Percentiles rank a stretch among this genome's conserved stretches.
These are phyloP conservation scores for Xiphophorus birchmanni DNA, from an alignment of 2,797 vertebrate genomes.

Conservation along the genomic window DNA sequence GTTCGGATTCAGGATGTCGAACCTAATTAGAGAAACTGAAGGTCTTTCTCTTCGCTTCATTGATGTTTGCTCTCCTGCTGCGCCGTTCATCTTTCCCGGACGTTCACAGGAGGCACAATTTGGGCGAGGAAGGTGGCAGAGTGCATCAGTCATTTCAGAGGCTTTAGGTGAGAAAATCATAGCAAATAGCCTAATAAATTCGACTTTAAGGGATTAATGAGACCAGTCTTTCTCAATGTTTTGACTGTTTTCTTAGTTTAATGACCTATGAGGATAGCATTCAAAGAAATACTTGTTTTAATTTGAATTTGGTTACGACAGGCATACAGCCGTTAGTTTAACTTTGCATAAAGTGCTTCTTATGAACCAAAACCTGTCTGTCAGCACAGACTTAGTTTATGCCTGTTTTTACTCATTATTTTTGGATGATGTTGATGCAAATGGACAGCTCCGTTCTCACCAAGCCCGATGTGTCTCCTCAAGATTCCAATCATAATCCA, in stretches of 20 bases:
- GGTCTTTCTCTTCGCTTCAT: slow-evolving; percentile 29
- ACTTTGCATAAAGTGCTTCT: background rate
- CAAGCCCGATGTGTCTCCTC: background rate
- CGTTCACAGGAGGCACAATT: slow-evolving; percentile 44
- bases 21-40: slow-evolving; percentile 44
- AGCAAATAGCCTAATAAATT: slow-evolving; percentile 28
- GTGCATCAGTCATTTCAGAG: slow-evolving; percentile 25
- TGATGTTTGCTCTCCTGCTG: slow-evolving; percentile 47
- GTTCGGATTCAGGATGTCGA: slow-evolving; percentile 27
- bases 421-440: background rate
- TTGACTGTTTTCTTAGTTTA: slow-evolving; percentile 11
- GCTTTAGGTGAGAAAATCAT: slow-evolving; percentile 21
- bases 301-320: too few species aligned
- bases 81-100: slow-evolving; percentile 25
- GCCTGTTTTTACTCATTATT: background rate
- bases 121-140: slow-evolving; percentile 34
- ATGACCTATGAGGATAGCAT: slow-evolving; percentile 11
- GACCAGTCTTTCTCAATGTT: slow-evolving; percentile 24
- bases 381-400: background rate
- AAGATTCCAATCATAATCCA: background rate
- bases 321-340: background rate
- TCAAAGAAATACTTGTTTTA: slow-evolving; percentile 9
- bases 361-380: background rate
- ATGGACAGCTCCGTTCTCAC: background rate
- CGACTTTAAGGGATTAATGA: slow-evolving; percentile 30